Conservation (phyloP, 2,888 invertebrate genomes). For the Nemotelus pantherinus region DNA sequence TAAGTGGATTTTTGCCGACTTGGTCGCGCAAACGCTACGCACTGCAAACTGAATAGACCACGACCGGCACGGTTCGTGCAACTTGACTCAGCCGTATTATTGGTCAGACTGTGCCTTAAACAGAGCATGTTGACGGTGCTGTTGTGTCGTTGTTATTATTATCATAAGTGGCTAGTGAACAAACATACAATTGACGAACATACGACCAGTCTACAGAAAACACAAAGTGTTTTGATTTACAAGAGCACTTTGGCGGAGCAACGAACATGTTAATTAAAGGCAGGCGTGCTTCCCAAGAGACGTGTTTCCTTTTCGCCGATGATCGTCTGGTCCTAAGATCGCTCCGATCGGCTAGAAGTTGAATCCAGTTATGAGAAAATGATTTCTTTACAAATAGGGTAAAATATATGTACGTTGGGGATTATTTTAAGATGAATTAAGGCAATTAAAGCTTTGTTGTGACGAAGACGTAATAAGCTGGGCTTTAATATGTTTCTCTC, state of each 20-base stretch:
- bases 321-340: not conserved
- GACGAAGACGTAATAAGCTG: too few species aligned
- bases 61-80: conserved; percentile 28
- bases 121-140: conserved; percentile 32
- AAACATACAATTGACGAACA: conserved; percentile 47
- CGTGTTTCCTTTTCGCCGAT: not conserved
- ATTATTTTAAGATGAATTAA: too few species aligned
- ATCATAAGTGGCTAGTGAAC: conserved; percentile 45
- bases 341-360: not conserved
- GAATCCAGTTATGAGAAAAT: not conserved
- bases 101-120: conserved; percentile 19
- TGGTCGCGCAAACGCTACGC: conserved; percentile 2
- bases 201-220: conserved; percentile 43
- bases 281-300: conserved; percentile 21
- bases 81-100: conserved; percentile 21
- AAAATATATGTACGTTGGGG: too few species aligned
- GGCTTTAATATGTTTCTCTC: too few species aligned
- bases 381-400: not conserved
- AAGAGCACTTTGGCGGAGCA: conserved; percentile 48
- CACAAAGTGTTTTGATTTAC: conserved; percentile 49
- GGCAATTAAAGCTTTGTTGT: too few species aligned
- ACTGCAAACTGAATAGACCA: not conserved
- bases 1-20: conserved; percentile 38
- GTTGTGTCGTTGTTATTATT: conserved; percentile 48
- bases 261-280: conserved; percentile 50